phyloP scores from a whole-genome alignment of 2,888 invertebrate species.

The Laothoe populi region DNA sequence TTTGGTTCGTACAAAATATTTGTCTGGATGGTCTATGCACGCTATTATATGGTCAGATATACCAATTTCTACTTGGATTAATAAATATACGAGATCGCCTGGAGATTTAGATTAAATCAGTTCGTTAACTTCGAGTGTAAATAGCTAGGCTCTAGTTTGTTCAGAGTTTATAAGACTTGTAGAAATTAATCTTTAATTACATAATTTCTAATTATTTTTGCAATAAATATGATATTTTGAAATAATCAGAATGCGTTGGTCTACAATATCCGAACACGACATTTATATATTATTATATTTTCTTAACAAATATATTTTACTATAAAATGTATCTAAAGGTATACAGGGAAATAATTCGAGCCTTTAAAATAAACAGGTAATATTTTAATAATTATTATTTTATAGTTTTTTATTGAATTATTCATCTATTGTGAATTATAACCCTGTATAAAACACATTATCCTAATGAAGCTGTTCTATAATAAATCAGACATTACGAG shows the following conservation, averaged over 20 bases:
- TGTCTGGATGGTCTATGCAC: too few relatives aligned
- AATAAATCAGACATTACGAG: conserved; percentile 46
- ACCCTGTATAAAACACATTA: not conserved
- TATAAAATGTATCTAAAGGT: conserved; percentile 4
- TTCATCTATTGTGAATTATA: conserved; percentile 3
- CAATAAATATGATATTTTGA: not conserved
- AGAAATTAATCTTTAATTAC: not conserved
- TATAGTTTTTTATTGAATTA: not conserved
- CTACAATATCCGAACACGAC: conserved; percentile 5
- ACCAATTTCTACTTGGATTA: too few relatives aligned
- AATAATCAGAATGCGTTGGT: not conserved
- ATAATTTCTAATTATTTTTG: not conserved
- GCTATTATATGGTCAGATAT: too few relatives aligned
- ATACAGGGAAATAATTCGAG: conserved; percentile 20
- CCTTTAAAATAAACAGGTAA: not conserved
- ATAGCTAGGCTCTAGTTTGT: not conserved
- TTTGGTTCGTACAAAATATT: too few relatives aligned
- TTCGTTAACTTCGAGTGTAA: not conserved
- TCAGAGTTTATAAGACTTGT: not conserved
- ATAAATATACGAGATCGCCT: too few relatives aligned
- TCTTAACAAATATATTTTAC: not conserved
- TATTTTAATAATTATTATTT: not conserved
- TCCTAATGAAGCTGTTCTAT: conserved; percentile 27
- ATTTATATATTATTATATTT: not conserved
- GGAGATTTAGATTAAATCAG: too few relatives aligned